A percentile compares a stretch with the other conserved stretches of the same genome.
Evolutionary conservation across 2,113 vertebrate species (phyloP).

Genomic region (Beaufortia kweichowensis): DNA sequence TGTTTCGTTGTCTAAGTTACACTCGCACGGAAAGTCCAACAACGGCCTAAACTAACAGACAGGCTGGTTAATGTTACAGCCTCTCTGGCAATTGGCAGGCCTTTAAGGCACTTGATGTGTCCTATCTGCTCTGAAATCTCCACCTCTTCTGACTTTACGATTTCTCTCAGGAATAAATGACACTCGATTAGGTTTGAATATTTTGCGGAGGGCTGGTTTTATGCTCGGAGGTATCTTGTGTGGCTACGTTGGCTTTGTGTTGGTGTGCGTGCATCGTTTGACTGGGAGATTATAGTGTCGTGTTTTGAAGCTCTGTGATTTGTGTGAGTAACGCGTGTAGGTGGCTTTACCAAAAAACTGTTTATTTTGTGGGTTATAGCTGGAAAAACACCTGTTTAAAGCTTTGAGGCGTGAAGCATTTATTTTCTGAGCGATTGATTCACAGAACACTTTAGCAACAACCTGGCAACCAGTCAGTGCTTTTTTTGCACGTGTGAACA

Average conservation of each 20-base stretch:
- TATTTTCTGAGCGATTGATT: constrained; percentile 31
- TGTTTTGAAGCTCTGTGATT: constrained; percentile 35
- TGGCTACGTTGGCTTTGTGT: constrained; percentile 40
- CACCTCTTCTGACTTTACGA: constrained; percentile 58
- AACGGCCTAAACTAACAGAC: constrained; percentile 56
- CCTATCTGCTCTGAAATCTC: constrained; percentile 67
- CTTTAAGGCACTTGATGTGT: constrained; percentile 66
- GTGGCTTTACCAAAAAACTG: constrained; percentile 50
- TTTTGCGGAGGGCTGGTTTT: neutral
- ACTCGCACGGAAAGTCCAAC: constrained; percentile 64
- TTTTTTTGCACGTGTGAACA: too few relatives aligned
- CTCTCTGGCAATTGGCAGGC: constrained; percentile 69
- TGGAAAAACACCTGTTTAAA: neutral
- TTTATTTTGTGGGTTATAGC: constrained; percentile 48
- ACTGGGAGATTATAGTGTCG: constrained; percentile 47
- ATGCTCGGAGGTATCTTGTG: neutral
- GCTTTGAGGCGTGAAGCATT: neutral
- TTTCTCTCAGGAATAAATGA: neutral
- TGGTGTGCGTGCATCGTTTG: constrained; percentile 45
- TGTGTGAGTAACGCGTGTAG: constrained; percentile 35
- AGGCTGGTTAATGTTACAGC: constrained; percentile 72
- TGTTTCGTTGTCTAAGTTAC: constrained; percentile 75
- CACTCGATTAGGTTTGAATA: neutral
- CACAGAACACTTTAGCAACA: too few relatives aligned
- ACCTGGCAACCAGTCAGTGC: too few relatives aligned